A percentile compares a stretch with the other conserved stretches of the same genome.
Conservation (phyloP, 2,888 invertebrate genomes). For the Melangyna quadrimaculata region DNA sequence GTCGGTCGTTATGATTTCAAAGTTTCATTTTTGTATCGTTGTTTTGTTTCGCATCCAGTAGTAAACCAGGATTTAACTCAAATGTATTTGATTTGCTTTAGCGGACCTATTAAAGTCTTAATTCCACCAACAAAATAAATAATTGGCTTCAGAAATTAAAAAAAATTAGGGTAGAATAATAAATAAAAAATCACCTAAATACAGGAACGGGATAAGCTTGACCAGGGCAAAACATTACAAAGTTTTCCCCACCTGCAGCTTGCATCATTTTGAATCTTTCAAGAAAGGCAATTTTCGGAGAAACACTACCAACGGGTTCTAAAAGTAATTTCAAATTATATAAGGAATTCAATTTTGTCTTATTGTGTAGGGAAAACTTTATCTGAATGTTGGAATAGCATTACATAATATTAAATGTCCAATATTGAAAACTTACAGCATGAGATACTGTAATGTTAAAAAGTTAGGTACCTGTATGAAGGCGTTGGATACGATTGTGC, state of each 20-base stretch:
- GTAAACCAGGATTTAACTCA: no score
- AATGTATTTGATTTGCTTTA: no score
- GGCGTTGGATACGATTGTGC: constrained; percentile 88
- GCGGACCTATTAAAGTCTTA: no score
- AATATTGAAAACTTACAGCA: not conserved
- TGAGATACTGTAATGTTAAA: not conserved
- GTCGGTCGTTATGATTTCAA: no score
- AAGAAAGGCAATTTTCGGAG: constrained; percentile 83
- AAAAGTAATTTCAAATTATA: constrained; percentile 4
- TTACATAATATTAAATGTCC: not conserved
- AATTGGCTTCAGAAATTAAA: no score
- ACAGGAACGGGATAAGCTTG: constrained; percentile 86
- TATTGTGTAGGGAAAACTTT: not conserved
- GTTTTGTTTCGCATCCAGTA: no score
- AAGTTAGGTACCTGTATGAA: constrained; percentile 84
- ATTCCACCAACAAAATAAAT: no score
- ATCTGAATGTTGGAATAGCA: constrained; percentile 67
- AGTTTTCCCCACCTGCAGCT: constrained; percentile 77
- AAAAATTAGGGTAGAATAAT: not conserved
- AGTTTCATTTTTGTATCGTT: no score
- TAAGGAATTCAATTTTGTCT: not conserved
- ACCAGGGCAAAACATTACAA: constrained; percentile 87
- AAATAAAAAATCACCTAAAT: constrained; percentile 82
- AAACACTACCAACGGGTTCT: constrained; percentile 84
- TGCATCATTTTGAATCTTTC: constrained; percentile 80